Base-by-base conservation (phyloP, 2,113 vertebrate genomes). In the Morone saxatilis region DNA sequence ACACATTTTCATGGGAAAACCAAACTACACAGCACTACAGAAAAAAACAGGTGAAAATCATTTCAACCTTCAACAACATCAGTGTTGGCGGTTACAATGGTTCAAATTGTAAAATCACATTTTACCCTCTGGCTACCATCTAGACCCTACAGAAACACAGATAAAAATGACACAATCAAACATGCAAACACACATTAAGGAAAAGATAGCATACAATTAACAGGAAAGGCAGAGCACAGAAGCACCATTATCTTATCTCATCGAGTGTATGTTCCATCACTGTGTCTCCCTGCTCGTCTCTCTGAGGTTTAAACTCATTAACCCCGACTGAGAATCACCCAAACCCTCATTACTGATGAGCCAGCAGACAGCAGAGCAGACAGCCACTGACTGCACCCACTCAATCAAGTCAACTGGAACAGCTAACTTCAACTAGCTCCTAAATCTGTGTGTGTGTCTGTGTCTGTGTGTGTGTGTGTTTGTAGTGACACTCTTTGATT, bases 171-270 rank as follows among this genome's bases (percentile, higher is more conserved):
- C 53, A 73, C 59, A 56, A 43, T 73, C 53, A 51, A 71, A 73
- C 60, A 75, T 40, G 25, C 75, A 75, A 77, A 81, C 79, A 20
- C 57, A 63, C 81, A 87, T 48, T 60, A 54, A 76, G 57, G 22
- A 61, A 13, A 53, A 3, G 71, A 81, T 60, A 20, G 59, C 16
- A 0, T 0, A 67, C 77, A 78, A 79, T 85, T 70, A 86, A 80
- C 71, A 75, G 84, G 62, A 83, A 73, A 80, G 75, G 78, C 78
- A 31, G 78, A 81, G 78, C 60, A 56, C 88, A 87, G 80, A 81
- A 71, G 72, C 75, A 4, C 25, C 78, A 73, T 86, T 86, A 92
- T 89, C 83, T 89, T 67, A 85, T 88, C 79, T 89, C 50, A 73
- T 81, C 45, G 3, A 62, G 53, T 7, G 40, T 12, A 10, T 22